phyloP scores from a whole-genome alignment of 1,140 invertebrate species.

The Diorhabda sublineata region DNA sequence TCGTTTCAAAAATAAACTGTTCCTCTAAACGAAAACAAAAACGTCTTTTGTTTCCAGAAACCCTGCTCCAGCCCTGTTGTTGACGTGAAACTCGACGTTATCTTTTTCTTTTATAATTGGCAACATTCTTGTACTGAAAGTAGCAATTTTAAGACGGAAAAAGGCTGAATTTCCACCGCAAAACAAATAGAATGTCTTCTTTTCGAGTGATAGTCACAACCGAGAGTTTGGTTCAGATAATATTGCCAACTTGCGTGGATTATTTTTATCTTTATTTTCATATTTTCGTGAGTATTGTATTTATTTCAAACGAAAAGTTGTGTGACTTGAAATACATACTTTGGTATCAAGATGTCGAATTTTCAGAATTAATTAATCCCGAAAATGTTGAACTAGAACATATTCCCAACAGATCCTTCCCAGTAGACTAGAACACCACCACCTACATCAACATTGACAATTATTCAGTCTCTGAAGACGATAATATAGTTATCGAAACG shows the following conservation, averaged over 20 bases:
- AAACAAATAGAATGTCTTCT: slow-evolving; percentile 18
- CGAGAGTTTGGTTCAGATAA: neutral
- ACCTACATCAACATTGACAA: too few species aligned
- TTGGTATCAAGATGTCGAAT: too few species aligned
- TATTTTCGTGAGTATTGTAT: too few species aligned
- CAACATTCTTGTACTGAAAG: slow-evolving; percentile 18
- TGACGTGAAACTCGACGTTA: slow-evolving; percentile 13
- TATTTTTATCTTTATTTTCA: too few species aligned
- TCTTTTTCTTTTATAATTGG: slow-evolving; percentile 20
- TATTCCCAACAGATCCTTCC: too few species aligned
- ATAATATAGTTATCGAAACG: too few species aligned
- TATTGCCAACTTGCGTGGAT: neutral
- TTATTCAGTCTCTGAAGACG: too few species aligned
- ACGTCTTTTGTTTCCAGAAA: neutral
- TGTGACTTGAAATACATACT: too few species aligned
- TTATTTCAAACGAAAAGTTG: too few species aligned
- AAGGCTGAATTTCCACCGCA: slow-evolving; percentile 7
- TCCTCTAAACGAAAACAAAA: neutral
- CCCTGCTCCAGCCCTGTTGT: neutral
- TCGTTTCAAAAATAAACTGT: neutral
- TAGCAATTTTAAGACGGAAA: slow-evolving; percentile 17
- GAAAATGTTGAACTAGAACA: too few species aligned
- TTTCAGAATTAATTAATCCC: too few species aligned
- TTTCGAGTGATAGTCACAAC: slow-evolving; percentile 13
- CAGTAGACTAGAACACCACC: too few species aligned